Percentiles rank a stretch among this genome's conserved stretches.
Conservation (phyloP, 2,113 vertebrate species). For the Sus scrofa region T2T-Sscrofa CM000816.6:106633001-106633500, state of each 20-base stretch:
- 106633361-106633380: not conserved
- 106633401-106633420: not conserved
- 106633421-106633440: not conserved
- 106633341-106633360: not conserved
- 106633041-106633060: not conserved
- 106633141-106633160: not conserved
- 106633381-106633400: not conserved
- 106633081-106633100: not conserved
- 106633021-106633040: not conserved
- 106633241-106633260: not conserved
- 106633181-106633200: not conserved
- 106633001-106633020: not conserved
- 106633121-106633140: not conserved
- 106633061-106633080: not conserved
- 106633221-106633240: not conserved
- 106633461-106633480: not conserved
- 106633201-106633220: not conserved
- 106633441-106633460: not conserved
- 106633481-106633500: not conserved
- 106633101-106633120: not conserved
- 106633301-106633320: not conserved
- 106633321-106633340: not conserved
- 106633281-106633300: not conserved
- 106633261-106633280: not conserved
- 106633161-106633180: not conserved